These are phyloP conservation scores for Bungarus multicinctus DNA, from an alignment of 2,113 vertebrate genomes.

Conservation along the genomic window DNA sequence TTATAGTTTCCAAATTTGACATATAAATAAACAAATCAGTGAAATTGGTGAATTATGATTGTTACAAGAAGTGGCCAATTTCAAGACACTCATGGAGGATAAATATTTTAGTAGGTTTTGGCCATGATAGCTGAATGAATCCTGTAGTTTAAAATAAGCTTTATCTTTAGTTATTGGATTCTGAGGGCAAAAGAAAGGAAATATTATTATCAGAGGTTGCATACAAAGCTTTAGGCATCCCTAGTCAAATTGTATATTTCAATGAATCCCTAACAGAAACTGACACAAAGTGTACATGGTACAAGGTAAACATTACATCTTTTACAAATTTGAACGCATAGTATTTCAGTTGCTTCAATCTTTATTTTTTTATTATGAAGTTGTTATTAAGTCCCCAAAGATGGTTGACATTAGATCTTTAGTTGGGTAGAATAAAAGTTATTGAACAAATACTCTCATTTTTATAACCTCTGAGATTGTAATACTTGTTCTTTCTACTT, in stretches of 20 bases:
- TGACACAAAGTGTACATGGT: background rate
- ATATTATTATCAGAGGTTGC: background rate
- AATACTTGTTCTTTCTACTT: background rate
- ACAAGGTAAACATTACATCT: background rate
- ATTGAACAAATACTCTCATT: background rate
- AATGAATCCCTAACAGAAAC: background rate
- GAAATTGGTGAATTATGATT: background rate
- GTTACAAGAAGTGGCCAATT: background rate
- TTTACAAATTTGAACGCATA: background rate
- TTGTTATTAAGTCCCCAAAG: background rate
- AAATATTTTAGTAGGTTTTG: background rate
- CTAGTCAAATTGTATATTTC: background rate
- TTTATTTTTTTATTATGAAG: background rate
- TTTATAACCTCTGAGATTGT: background rate
- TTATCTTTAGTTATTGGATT: background rate
- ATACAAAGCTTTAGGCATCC: background rate
- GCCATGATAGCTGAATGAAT: background rate
- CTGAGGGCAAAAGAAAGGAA: background rate
- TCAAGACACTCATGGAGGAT: background rate
- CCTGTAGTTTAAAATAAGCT: background rate
- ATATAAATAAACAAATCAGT: background rate
- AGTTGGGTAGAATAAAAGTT: background rate
- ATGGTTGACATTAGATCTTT: background rate
- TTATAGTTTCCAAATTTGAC: background rate
- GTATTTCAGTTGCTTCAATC: background rate